Percentiles rank a stretch among this genome's conserved stretches.
These are phyloP conservation scores for Lochmaea capreae DNA, from an alignment of 2,888 invertebrate genomes.

Conservation along the genomic window DNA sequence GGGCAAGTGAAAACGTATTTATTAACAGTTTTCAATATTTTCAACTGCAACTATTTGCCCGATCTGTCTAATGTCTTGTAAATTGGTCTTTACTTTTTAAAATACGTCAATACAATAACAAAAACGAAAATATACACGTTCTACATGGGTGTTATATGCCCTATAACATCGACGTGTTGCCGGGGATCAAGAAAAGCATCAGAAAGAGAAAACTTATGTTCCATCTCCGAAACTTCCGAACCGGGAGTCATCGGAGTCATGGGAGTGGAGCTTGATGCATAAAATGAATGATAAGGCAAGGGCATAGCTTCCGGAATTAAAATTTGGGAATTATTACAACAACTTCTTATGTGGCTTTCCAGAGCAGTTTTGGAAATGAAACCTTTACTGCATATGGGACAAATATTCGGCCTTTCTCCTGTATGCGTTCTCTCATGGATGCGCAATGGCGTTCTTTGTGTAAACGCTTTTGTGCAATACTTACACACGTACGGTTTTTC, in stretches of 20 bases:
- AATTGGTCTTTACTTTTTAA: too few species aligned
- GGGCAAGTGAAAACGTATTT: too few species aligned
- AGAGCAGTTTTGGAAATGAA: slow-evolving; percentile 61
- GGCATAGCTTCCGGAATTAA: slow-evolving; percentile 40
- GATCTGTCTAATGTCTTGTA: too few species aligned
- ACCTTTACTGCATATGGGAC: slow-evolving; percentile 58
- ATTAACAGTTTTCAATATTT: too few species aligned
- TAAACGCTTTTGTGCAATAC: slow-evolving; percentile 60
- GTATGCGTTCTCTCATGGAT: slow-evolving; percentile 73
- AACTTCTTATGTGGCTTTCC: slow-evolving; percentile 60
- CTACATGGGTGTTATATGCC: slow-evolving; percentile 39
- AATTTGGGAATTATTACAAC: slow-evolving; percentile 46
- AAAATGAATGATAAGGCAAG: slow-evolving; percentile 37
- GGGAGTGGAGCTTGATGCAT: slow-evolving; percentile 32
- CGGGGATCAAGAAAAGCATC: slow-evolving; percentile 40
- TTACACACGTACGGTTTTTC: slow-evolving; percentile 63
- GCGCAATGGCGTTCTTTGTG: slow-evolving; percentile 71
- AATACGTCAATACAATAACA: too few species aligned
- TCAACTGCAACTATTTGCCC: too few species aligned
- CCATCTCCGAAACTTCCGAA: slow-evolving; percentile 40
- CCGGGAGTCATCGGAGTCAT: slow-evolving; percentile 44
- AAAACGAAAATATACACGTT: too few species aligned
- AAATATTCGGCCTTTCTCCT: slow-evolving; percentile 71
- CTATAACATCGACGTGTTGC: slow-evolving; percentile 39
- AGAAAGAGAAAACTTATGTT: slow-evolving; percentile 43